These are phyloP conservation scores for Synergus laeviventris DNA, from an alignment of 2,888 invertebrate genomes.

Conservation along the genomic window DNA sequence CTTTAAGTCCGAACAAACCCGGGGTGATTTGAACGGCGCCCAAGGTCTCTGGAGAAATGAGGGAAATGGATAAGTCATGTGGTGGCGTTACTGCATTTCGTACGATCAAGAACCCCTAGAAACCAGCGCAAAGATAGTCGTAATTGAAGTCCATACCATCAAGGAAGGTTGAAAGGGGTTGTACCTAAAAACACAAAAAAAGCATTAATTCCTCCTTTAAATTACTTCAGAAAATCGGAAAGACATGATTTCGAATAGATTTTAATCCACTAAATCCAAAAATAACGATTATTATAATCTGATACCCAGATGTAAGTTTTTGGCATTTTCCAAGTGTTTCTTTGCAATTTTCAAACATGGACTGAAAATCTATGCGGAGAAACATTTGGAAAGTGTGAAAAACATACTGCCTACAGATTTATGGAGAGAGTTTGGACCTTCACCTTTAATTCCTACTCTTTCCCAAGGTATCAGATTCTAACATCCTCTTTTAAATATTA, in stretches of 20 bases:
- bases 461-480: too few relatives aligned
- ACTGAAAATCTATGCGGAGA: too few relatives aligned
- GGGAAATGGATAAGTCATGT: constrained; percentile 36
- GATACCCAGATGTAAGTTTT: too few relatives aligned
- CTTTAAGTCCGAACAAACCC: constrained; percentile 58
- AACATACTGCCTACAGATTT: too few relatives aligned
- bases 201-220: background rate
- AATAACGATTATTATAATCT: too few relatives aligned
- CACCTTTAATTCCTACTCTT: too few relatives aligned
- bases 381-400: too few relatives aligned
- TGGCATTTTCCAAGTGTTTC: too few relatives aligned
- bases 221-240: background rate
- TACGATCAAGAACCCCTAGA: constrained; percentile 36
- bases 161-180: constrained; percentile 5
- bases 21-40: constrained; percentile 50
- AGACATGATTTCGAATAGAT: background rate
- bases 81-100: constrained; percentile 30
- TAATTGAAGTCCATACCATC: constrained; percentile 56
- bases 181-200: background rate
- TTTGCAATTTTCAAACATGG: too few relatives aligned
- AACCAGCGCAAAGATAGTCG: constrained; percentile 52
- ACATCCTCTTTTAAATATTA: too few relatives aligned
- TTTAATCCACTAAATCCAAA: too few relatives aligned
- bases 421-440: too few relatives aligned
- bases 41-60: constrained; percentile 51